Evolutionary conservation across 2,888 invertebrate genomes (phyloP).

Genomic region (Apodemia hepburni): DNA sequence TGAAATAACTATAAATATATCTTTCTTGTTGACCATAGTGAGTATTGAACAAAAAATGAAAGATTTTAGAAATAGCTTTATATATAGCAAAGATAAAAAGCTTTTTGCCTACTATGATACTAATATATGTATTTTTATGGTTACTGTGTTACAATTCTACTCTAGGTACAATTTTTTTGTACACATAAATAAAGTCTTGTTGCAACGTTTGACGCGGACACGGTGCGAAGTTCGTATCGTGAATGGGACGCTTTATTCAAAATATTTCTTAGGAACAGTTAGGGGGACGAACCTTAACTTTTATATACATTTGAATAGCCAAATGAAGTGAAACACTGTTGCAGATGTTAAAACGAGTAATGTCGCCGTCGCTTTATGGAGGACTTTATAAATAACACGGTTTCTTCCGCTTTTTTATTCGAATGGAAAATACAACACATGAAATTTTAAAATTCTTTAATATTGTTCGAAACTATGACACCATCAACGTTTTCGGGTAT

Average conservation of each 20-base stretch:
- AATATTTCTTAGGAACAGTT: slow-evolving; percentile 64
- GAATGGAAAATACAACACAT: background rate
- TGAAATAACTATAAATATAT: too few relatives aligned
- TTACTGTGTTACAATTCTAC: too few relatives aligned
- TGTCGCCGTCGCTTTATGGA: slow-evolving; percentile 4
- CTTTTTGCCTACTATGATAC: too few relatives aligned
- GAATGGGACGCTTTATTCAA: slow-evolving; percentile 63
- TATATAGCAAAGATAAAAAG: too few relatives aligned
- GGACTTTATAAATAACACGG: background rate
- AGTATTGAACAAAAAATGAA: too few relatives aligned
- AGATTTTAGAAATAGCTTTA: too few relatives aligned
- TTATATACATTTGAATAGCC: slow-evolving; percentile 71
- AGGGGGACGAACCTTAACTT: slow-evolving; percentile 66
- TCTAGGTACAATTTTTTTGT: too few relatives aligned
- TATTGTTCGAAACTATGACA: too few relatives aligned
- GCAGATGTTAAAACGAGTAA: slow-evolving; percentile 54
- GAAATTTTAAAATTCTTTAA: background rate
- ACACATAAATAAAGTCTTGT: too few relatives aligned
- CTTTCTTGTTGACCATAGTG: too few relatives aligned
- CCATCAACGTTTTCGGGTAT: too few relatives aligned
- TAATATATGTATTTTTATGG: too few relatives aligned
- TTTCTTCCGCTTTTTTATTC: background rate
- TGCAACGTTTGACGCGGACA: background rate
- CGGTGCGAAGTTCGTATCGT: slow-evolving; percentile 18
- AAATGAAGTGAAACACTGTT: slow-evolving; percentile 73